Evolutionary conservation across 2,113 vertebrate genomes (phyloP).

Genomic region (Ceratotherium simum): DNA sequence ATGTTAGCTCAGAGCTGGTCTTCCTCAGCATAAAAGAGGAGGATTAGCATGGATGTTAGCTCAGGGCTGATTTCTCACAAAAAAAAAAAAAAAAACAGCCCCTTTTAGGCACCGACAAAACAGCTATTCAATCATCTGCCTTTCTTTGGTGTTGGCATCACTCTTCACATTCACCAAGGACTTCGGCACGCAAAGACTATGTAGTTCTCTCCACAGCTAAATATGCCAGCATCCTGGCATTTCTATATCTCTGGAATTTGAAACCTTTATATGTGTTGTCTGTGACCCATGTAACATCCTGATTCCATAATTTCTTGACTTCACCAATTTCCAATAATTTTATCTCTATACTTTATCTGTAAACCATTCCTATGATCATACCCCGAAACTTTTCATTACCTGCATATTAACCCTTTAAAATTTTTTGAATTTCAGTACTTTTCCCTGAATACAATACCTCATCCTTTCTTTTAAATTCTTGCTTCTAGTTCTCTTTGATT

Average conservation of each 20-base stretch:
- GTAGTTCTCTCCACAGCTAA: background rate
- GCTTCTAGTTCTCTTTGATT: background rate
- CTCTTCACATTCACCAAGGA: background rate
- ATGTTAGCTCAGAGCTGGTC: too few species aligned
- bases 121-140: background rate
- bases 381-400: background rate
- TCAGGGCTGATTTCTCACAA: too few species aligned
- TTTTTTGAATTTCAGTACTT: background rate
- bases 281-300: background rate
- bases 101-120: background rate
- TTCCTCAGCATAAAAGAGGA: too few species aligned
- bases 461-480: background rate
- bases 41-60: too few species aligned
- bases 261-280: background rate
- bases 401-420: background rate
- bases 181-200: background rate
- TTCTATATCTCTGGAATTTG: background rate
- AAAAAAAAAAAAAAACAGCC: background rate
- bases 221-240: background rate
- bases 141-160: background rate
- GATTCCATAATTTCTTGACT: background rate
- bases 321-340: background rate
- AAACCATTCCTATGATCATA: background rate
- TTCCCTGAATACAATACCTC: background rate
- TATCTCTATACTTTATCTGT: background rate